Evolutionary conservation across 2,888 invertebrate genomes (phyloP), one percentile per base, ranked within the genome.

Genomic region (Eupithecia tripunctaria): DNA sequence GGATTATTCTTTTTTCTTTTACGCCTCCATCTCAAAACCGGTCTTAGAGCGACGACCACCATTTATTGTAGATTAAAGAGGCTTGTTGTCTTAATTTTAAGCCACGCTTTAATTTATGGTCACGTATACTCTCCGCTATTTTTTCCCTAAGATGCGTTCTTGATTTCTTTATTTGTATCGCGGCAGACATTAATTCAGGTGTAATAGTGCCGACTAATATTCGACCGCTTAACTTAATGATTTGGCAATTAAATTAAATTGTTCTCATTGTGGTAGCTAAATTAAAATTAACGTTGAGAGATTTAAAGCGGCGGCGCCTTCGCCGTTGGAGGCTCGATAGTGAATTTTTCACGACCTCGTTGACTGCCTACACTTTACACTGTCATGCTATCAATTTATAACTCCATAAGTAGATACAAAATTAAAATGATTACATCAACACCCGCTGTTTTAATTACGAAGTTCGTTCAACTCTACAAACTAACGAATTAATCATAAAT

Each of bases 1-100:
- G 93, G 93, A 92, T 93, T 93, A 92, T 92, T 92, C 89, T 91
- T 93, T 94, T 93, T 84, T 93, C 89, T 88, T 91, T 93, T 92
- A 88, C 91, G 90, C 91, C 92, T 92, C 89, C 91, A 89, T 91
- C 93, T 91, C 88, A 80, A 81, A 94, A 94, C 94, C 93, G 94
- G 93, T 94, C 92, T 89, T 85, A 82, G 87, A 87, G 89, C 25
- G 92, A 90, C 92, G 92, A 90, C 92, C 89, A 90, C 91, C 94
- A 94, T 94, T 94, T 94, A 94, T 94, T 94, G 93, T 94, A 94
- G 94, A 95, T 95, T 95, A 94, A 95, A 94, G 91, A 94, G 93
- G 89, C 91, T 94, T 94, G 94, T 94, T 95, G 94, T 95, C 95
- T 95, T 94, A 94, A 95, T 95, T 94, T 94, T 94, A 92, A 94